Conservation (phyloP, 2,797 vertebrate species). For the Siniperca obscura region DNA sequence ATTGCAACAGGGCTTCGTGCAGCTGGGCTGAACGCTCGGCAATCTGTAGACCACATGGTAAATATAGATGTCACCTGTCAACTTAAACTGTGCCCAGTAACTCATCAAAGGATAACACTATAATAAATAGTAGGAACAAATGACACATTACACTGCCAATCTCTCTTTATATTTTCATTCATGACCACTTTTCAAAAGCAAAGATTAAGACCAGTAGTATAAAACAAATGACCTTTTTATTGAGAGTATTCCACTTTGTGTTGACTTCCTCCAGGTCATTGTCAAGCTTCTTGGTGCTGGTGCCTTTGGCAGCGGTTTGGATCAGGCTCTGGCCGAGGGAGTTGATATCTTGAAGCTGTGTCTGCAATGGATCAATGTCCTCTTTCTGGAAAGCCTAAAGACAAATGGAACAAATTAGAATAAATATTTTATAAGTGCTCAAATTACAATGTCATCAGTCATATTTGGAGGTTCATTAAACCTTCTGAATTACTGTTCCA, state of each 20-base stretch:
- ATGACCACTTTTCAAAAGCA: conserved; percentile 1
- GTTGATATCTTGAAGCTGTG: conserved; percentile 92
- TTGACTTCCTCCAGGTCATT: conserved; percentile 92
- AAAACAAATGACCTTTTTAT: conserved; percentile 91
- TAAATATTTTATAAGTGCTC: conserved; percentile 4
- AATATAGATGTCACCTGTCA: conserved; percentile 57
- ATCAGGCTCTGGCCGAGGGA: conserved; percentile 93
- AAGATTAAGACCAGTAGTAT: conserved; percentile 1
- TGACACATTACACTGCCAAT: conserved; percentile 16
- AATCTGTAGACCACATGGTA: conserved; percentile 83
- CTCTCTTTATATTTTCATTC: conserved; percentile 11
- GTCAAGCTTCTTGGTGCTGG: conserved; percentile 90
- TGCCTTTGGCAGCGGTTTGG: conserved; percentile 92
- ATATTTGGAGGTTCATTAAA: conserved; percentile 11
- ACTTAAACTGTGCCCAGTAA: conserved; percentile 18
- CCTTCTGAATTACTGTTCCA: not conserved
- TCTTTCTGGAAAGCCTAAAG: conserved; percentile 95
- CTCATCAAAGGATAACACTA: conserved; percentile 11
- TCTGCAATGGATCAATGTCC: conserved; percentile 93
- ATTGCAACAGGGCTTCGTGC: conserved; percentile 96
- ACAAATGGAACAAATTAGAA: conserved; percentile 46
- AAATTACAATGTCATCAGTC: conserved; percentile 12
- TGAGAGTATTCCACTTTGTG: conserved; percentile 95
- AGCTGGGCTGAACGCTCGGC: conserved; percentile 95
- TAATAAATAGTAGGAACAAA: not conserved